Evolutionary conservation across 2,888 invertebrate genomes (phyloP), one percentile per base, ranked within the genome.

Genomic region (Dione vanillae): DNA sequence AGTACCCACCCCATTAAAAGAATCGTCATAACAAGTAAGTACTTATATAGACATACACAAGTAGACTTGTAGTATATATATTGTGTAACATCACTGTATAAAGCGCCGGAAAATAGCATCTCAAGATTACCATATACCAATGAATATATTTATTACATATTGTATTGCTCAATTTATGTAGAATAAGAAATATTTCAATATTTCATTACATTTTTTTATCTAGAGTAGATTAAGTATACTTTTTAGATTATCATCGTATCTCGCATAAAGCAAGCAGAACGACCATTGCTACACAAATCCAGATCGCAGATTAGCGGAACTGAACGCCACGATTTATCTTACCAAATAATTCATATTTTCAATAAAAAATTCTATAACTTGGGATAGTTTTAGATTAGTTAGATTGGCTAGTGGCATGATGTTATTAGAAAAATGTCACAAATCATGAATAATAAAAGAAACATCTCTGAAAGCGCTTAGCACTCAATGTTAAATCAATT

Each of bases 401-500:
- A 19, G 12, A 19, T 49, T 19, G 12, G 9, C 10, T 45, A 27
- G 27, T 3, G 5, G 27, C 5, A 27, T n/a, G 27, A 27, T 27
- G 27, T 27, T 0, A 1, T 27, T 61, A 27, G 27, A 14, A 35
- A 61, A 43, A n/a, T 16, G 27, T 35, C 27, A 16, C 11, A 43
- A 27, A 43, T 47, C 12, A 52, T 59, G n/a, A 51, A 49, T 47
- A 41, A 16, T 49, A 67, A 59, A 51, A 67, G 59, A 67, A 56
- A 52, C 35, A 43, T 56, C 52, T n/a, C 56, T 40, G 52, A 51
- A 66, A 65, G 45, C 65, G 64, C 41, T 67, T 20, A 51, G 58
- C 54, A 19, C 11, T 66, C 58, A 69, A 70, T 71, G 71, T 71
- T 73, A 67, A 71, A 72, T 69, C 70, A 75, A 74, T 75, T 75